Percentiles rank a stretch among this genome's conserved stretches.
phyloP scores from a whole-genome alignment of 2,888 invertebrate genomes.

The Cataglyphis cursor region DNA sequence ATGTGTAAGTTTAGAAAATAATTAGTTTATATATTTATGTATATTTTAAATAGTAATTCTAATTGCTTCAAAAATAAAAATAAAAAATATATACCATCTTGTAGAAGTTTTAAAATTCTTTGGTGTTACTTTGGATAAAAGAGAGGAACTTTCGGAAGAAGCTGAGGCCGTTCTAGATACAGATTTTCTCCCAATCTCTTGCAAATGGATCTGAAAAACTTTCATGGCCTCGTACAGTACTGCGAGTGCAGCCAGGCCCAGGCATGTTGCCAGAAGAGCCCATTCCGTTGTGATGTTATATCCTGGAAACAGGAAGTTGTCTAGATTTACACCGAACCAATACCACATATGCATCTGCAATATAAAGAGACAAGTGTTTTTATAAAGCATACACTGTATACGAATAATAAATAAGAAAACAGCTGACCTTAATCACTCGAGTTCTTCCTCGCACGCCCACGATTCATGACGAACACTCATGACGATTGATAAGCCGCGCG shows the following conservation, averaged over 20 bases:
- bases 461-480: conserved; percentile 50
- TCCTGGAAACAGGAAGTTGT: conserved; percentile 90
- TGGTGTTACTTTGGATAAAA: conserved; percentile 83
- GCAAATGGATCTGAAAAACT: conserved; percentile 87
- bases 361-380: background rate
- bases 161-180: conserved; percentile 82
- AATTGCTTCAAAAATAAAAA: background rate
- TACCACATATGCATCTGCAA: conserved; percentile 90
- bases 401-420: background rate
- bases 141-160: conserved; percentile 86
- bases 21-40: background rate
- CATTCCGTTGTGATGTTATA: conserved; percentile 87
- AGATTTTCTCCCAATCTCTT: conserved; percentile 84
- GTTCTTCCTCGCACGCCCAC: background rate
- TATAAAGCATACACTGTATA: background rate
- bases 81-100: conserved; percentile 77
- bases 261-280: conserved; percentile 89
- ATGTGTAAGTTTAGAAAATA: background rate
- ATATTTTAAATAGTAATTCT: background rate
- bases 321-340: conserved; percentile 90
- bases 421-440: conserved; percentile 29
- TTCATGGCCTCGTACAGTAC: conserved; percentile 89
- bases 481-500: conserved; percentile 68
- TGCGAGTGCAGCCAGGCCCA: conserved; percentile 89
- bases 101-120: conserved; percentile 61